A percentile compares a stretch with the other conserved stretches of the same genome.
Conservation (phyloP, 2,888 invertebrate genomes). For the Baccha elongata region DNA sequence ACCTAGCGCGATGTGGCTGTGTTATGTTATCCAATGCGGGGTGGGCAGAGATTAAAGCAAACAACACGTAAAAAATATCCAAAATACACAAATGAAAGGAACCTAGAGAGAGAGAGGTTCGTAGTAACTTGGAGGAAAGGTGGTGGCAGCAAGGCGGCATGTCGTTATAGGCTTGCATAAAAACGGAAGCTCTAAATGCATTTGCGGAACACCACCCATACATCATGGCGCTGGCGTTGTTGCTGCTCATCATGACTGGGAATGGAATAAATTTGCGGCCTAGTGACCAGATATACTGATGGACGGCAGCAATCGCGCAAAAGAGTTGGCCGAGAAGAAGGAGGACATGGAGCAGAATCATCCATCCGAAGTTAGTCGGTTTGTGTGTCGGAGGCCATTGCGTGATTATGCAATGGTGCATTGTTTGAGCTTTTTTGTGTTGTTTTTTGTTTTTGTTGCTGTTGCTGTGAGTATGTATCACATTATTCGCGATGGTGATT, state of each 20-base stretch:
- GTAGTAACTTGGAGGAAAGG: conserved; percentile 1
- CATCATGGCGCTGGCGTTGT: conserved; percentile 40
- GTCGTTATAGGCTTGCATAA: conserved; percentile 57
- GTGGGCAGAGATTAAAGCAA: conserved; percentile 65
- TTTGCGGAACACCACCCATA: conserved; percentile 70
- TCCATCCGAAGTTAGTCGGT: conserved; percentile 73
- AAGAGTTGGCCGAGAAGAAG: neutral
- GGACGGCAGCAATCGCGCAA: conserved; percentile 23
- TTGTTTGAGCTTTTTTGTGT: conserved; percentile 54
- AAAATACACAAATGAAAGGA: conserved; percentile 33
- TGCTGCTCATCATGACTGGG: conserved; percentile 44
- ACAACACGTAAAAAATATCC: conserved; percentile 21
- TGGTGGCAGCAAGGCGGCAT: neutral
- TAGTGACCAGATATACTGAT: conserved; percentile 67
- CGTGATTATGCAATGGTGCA: conserved; percentile 73
- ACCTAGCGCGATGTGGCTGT: conserved; percentile 54
- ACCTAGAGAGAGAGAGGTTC: conserved; percentile 5
- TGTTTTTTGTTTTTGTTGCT: conserved; percentile 7
- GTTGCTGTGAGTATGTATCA: conserved; percentile 17
- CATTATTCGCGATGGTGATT: conserved; percentile 51
- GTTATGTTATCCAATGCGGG: conserved; percentile 68
- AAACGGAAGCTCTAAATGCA: conserved; percentile 70
- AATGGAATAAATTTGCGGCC: conserved; percentile 70
- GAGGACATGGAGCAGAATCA: conserved; percentile 39
- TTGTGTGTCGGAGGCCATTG: conserved; percentile 73